phyloP scores from a whole-genome alignment of 2,113 vertebrate genomes.

The Mystacornis crossleyi region DNA sequence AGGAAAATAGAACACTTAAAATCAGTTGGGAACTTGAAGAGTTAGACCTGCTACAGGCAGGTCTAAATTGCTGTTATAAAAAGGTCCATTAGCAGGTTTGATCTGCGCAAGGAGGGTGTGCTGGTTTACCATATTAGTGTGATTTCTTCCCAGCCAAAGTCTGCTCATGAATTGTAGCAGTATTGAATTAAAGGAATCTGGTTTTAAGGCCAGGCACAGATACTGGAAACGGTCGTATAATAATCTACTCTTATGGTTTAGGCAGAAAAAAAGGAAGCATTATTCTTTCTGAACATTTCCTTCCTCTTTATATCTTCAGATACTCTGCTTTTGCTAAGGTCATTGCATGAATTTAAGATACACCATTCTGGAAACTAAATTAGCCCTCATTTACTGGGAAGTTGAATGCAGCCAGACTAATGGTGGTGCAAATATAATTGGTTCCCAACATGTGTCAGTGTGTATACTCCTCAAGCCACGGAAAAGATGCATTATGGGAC shows the following conservation, averaged over 20 bases:
- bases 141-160: background rate
- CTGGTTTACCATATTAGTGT: constrained; percentile 11
- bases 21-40: background rate
- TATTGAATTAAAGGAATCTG: constrained; percentile 31
- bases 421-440: constrained; percentile 79
- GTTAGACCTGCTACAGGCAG: background rate
- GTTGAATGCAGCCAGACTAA: constrained; percentile 78
- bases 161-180: constrained; percentile 37
- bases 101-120: constrained; percentile 20
- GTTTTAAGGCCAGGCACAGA: constrained; percentile 24
- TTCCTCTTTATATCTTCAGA: constrained; percentile 63
- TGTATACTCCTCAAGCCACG: constrained; percentile 72
- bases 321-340: constrained; percentile 66
- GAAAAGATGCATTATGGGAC: constrained; percentile 85
- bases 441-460: constrained; percentile 81
- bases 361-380: constrained; percentile 79
- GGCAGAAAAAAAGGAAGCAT: constrained; percentile 3
- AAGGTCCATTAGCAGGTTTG: constrained; percentile 19
- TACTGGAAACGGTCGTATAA: background rate
- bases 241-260: background rate
- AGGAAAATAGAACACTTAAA: background rate
- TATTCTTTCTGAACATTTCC: constrained; percentile 50
- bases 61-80: background rate
- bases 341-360: constrained; percentile 75
- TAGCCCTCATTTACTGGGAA: constrained; percentile 78